Percentiles rank a stretch among this genome's conserved stretches.
phyloP scores from a whole-genome alignment of 2,113 vertebrate genomes.

The Dipodomys merriami region DNA sequence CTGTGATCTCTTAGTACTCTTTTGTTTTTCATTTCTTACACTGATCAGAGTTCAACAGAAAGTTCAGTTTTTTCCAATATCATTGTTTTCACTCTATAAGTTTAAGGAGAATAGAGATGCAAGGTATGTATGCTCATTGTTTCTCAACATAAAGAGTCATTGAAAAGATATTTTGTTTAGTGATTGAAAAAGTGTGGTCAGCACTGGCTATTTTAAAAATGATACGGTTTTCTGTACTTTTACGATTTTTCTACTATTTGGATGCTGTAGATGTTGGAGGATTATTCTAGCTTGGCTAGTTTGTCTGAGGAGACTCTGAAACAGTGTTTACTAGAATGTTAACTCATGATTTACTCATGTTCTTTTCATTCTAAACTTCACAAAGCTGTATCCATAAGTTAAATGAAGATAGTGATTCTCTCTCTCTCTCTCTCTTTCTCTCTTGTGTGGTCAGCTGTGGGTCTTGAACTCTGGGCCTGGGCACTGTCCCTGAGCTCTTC shows the following conservation, averaged over 20 bases:
- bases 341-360: constrained; percentile 43
- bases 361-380: not conserved
- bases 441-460: too few relatives aligned
- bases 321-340: constrained; percentile 2
- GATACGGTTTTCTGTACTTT: not conserved
- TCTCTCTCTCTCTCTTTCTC: too few relatives aligned
- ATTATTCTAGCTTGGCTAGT: not conserved
- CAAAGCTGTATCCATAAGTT: not conserved
- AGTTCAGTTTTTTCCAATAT: not conserved
- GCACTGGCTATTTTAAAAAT: not conserved
- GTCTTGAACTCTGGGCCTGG: too few relatives aligned
- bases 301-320: not conserved
- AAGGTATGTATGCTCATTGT: too few relatives aligned
- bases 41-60: not conserved
- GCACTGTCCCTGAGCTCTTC: too few relatives aligned
- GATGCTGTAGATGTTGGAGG: not conserved
- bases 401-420: not conserved
- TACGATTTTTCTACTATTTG: not conserved
- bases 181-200: not conserved
- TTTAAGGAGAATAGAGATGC: not conserved
- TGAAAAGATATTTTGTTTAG: not conserved
- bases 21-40: not conserved
- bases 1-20: not conserved
- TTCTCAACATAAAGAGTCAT: not conserved
- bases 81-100: not conserved